Evolutionary conservation across 2,113 vertebrate genomes (phyloP).

Genomic region (rabbit (Oryctolagus cuniculus)): mOryCun1.1 NC_091440.1:80550001-80550500

Average conservation of each 20-base stretch:
- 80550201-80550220: neutral
- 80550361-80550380: neutral
- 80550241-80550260: neutral
- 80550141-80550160: neutral
- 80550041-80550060: neutral
- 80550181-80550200: neutral
- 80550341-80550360: neutral
- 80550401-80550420: neutral
- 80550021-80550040: neutral
- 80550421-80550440: constrained; percentile 42
- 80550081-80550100: neutral
- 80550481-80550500: too few relatives aligned
- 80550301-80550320: constrained; percentile 18
- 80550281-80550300: neutral
- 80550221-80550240: rapidly evolving
- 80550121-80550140: neutral
- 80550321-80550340: neutral
- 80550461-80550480: too few relatives aligned
- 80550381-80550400: neutral
- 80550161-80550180: neutral
- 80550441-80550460: too few relatives aligned
- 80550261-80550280: neutral
- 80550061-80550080: neutral
- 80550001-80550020: neutral
- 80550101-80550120: neutral